Conservation (phyloP, 2,888 invertebrate genomes). For the Eledona agricola region DNA sequence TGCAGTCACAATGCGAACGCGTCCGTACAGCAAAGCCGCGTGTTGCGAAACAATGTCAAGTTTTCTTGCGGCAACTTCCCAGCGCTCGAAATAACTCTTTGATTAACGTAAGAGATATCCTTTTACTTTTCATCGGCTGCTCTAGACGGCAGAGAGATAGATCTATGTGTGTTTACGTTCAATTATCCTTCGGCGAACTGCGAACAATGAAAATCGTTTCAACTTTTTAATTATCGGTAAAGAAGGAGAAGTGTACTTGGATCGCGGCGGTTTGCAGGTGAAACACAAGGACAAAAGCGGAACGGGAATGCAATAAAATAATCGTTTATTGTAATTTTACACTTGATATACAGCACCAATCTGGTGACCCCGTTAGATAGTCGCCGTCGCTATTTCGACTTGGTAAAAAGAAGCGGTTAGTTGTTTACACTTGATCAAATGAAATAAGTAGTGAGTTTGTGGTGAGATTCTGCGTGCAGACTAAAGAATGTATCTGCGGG, state of each 20-base stretch:
- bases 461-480: not conserved
- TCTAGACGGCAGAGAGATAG: too few species aligned
- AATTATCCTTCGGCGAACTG: slow-evolving; percentile 8
- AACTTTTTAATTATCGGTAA: slow-evolving; percentile 8
- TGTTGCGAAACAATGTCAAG: slow-evolving; percentile 19
- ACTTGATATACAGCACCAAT: slow-evolving; percentile 3
- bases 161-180: slow-evolving; percentile 10
- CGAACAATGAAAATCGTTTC: slow-evolving; percentile 7
- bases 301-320: slow-evolving; percentile 20
- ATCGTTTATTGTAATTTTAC: slow-evolving; percentile 13
- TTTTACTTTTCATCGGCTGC: slow-evolving; percentile 9
- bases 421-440: slow-evolving; percentile 8
- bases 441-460: not conserved
- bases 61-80: slow-evolving; percentile 8
- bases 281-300: slow-evolving; percentile 19
- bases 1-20: slow-evolving; percentile 17
- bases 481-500: not conserved
- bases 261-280: slow-evolving; percentile 18
- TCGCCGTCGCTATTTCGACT: slow-evolving; percentile 7
- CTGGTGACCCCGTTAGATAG: slow-evolving; percentile 26
- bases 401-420: slow-evolving; percentile 3
- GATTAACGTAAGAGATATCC: slow-evolving; percentile 6
- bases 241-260: slow-evolving; percentile 13
- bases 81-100: slow-evolving; percentile 8
- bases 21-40: slow-evolving; percentile 8